A percentile compares a stretch with the other conserved stretches of the same genome.
phyloP scores from a whole-genome alignment of 2,113 vertebrate genomes.

The Oplegnathus fasciatus region DNA sequence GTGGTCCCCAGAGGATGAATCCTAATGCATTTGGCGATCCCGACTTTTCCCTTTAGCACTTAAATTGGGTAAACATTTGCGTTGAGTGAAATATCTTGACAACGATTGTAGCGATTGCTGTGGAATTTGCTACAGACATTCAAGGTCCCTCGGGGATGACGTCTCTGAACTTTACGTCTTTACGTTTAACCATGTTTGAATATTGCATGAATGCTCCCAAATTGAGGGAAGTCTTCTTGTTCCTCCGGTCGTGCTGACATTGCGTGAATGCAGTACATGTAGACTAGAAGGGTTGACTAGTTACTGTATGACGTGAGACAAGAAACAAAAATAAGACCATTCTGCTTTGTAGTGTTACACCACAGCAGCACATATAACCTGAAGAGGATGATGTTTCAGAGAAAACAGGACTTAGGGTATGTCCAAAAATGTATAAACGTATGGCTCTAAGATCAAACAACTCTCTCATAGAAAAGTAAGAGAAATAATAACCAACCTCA shows the following conservation, averaged over 20 bases:
- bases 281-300: background rate
- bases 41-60: background rate
- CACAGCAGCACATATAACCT: slow-evolving; percentile 12
- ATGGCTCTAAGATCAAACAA: background rate
- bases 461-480: background rate
- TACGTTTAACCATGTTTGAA: background rate
- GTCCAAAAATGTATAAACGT: slow-evolving; percentile 22
- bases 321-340: background rate
- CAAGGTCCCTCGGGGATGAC: background rate
- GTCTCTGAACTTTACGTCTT: background rate
- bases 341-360: background rate
- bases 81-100: background rate
- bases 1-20: background rate
- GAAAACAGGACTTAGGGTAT: background rate
- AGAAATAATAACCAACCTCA: background rate
- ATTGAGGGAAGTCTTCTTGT: background rate
- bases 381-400: background rate
- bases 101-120: background rate
- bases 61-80: background rate
- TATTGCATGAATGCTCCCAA: too few species aligned
- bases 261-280: background rate
- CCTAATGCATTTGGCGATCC: background rate
- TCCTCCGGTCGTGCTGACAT: background rate
- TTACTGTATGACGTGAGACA: slow-evolving; percentile 18
- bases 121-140: background rate